Base-by-base conservation (phyloP, 2,113 vertebrate genomes). In the Mormyrus lacerda region DNA sequence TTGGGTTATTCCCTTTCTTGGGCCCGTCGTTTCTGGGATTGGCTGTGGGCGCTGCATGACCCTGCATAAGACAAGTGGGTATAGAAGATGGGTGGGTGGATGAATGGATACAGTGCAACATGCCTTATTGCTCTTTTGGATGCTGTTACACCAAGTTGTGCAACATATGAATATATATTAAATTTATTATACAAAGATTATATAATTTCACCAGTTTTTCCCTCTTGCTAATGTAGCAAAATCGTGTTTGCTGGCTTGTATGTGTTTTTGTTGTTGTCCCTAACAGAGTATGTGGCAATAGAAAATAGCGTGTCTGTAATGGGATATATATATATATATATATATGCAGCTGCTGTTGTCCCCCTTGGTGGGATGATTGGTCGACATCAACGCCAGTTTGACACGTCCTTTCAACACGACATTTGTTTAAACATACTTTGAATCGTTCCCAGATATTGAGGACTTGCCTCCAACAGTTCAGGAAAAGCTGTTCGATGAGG, bases 401-500 rank as follows among this genome's bases (percentile, higher is more conserved):
- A 27, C 35, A 1, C 0, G 87, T 45, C 17, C 35, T 90, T 31
- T n/a, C 88, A 90, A 13, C 83, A 55, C 21, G 21, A 31, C 15
- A 13, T 91, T 88, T 27, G n/a, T 11, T 27, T 27, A 27, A 65
- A 65, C 3, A 9, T n/a, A 65, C 58, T 65, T 27, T 27, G 24
- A 65, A 27, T 65, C 92, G 55, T 95, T 92, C 93, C 47, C 93
- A 99, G 98, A 99, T 95, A 99, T 99, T 89, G 98, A 99, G 95
- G 98, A 99, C 92, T 93, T 99, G 87, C 97, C 98, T 0, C 97
- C 97, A 90, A 96, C 98, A 58, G 98, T 99, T 91, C 98, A 99
- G 94, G 98, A 99, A 91, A 99, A 99, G 89, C 92, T 99, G 90
- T 99, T 99, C 92, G 98, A 99, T 69, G 98, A 99, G 95, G 98